These are phyloP conservation scores for Cygnus olor DNA, from an alignment of 2,797 vertebrate species.

Conservation along the genomic window DNA sequence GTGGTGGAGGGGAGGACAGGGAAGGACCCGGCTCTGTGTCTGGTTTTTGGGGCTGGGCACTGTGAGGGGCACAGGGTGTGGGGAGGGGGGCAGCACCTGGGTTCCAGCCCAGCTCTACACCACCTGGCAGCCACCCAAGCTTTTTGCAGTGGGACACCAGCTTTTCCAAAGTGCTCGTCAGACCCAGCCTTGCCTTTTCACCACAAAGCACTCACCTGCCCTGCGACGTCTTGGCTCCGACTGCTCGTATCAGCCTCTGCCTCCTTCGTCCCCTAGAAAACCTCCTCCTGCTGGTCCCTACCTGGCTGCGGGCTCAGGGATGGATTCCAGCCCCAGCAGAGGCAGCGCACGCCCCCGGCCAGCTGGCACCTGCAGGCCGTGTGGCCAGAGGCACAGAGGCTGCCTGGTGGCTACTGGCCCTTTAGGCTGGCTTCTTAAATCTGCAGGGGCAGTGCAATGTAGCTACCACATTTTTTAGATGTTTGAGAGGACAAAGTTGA, in stretches of 20 bases:
- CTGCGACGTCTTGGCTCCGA: background rate
- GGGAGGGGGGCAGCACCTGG: background rate
- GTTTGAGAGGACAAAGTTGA: conserved; percentile 41
- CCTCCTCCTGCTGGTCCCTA: background rate
- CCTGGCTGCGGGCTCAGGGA: background rate
- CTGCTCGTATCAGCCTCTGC: background rate
- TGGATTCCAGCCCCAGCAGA: background rate
- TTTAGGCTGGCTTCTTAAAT: background rate
- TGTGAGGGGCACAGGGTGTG: fast-evolving
- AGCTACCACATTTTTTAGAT: conserved; percentile 48
- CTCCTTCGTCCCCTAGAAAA: background rate
- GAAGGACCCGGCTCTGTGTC: background rate
- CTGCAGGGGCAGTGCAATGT: background rate
- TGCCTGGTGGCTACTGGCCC: conserved; percentile 13
- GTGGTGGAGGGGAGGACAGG: background rate
- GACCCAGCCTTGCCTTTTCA: background rate
- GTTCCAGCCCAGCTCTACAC: background rate
- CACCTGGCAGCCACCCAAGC: background rate
- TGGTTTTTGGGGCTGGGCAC: background rate
- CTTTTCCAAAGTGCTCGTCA: background rate
- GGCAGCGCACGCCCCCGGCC: fast-evolving
- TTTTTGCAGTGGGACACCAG: background rate
- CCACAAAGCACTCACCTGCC: background rate
- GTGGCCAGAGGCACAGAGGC: background rate
- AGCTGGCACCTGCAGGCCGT: background rate